Conservation (phyloP, 2,888 invertebrate species). For the Dusona sp. region DNA sequence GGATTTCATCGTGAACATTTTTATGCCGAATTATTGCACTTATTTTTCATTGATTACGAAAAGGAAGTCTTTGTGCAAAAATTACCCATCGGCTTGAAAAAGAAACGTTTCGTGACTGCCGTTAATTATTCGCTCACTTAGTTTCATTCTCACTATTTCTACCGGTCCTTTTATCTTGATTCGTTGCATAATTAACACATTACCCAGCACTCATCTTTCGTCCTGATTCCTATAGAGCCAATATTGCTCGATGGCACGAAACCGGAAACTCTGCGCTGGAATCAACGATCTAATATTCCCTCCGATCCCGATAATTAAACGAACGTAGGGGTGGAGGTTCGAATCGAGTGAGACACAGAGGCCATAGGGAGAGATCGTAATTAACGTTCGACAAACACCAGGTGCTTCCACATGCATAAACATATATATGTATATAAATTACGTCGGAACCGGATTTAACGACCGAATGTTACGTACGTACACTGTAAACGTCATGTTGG, state of each 20-base stretch:
- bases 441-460: conserved; percentile 33
- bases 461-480: conserved; percentile 25
- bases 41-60: background rate
- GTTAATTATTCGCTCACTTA: background rate
- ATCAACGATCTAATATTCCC: conserved; percentile 42
- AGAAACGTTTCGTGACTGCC: background rate
- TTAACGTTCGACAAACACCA: conserved; percentile 54
- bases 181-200: background rate
- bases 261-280: conserved; percentile 9
- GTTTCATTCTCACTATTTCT: background rate
- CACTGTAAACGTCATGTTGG: conserved; percentile 13
- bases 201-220: background rate
- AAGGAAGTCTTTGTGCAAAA: background rate
- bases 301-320: conserved; percentile 57
- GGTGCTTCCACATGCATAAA: conserved; percentile 11
- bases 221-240: background rate
- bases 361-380: conserved; percentile 27
- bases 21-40: background rate
- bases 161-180: background rate
- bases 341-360: conserved; percentile 23
- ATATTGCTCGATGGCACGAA: conserved; percentile 1
- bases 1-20: background rate
- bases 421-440: background rate
- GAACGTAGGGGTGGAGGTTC: conserved; percentile 28
- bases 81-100: too few relatives aligned